These are phyloP conservation scores for Drosophila merina DNA, from an alignment of 2,888 invertebrate species.

Conservation along the genomic window DNA sequence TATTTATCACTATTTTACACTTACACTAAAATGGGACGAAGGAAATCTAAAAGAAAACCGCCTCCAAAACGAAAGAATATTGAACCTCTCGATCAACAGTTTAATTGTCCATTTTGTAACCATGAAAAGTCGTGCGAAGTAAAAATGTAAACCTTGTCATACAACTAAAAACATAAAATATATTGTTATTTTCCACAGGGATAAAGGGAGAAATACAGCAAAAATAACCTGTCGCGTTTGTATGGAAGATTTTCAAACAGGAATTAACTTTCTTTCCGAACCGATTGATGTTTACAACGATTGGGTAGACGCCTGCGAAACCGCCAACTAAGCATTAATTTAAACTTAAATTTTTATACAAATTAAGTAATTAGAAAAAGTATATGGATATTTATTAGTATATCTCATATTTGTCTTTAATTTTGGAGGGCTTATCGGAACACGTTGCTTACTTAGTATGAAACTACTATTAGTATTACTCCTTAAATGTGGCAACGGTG, in stretches of 20 bases:
- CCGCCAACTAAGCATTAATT: slow-evolving; percentile 88
- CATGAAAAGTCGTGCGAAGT: slow-evolving; percentile 99
- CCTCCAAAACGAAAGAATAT: slow-evolving; percentile 97
- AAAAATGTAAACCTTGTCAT: slow-evolving; percentile 93
- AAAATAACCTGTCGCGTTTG: slow-evolving; percentile 98
- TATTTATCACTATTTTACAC: not conserved
- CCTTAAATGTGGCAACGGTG: too few relatives aligned
- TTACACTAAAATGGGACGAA: slow-evolving; percentile 90
- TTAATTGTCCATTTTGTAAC: slow-evolving; percentile 99
- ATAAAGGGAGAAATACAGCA: slow-evolving; percentile 97
- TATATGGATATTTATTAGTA: too few relatives aligned
- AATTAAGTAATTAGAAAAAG: too few relatives aligned
- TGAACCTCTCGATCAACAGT: slow-evolving; percentile 96
- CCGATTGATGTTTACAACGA: slow-evolving; percentile 99
- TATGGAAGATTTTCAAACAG: slow-evolving; percentile 97
- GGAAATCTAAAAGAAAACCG: slow-evolving; percentile 98
- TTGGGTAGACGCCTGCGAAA: slow-evolving; percentile 99
- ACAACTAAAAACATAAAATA: not conserved
- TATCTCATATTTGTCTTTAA: too few relatives aligned
- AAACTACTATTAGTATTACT: too few relatives aligned
- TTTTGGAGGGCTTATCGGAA: too few relatives aligned
- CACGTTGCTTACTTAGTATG: too few relatives aligned
- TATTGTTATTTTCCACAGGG: slow-evolving; percentile 87
- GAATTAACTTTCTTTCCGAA: slow-evolving; percentile 98
- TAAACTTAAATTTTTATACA: not conserved